Base-by-base conservation (phyloP, 2,113 vertebrate genomes). In the Aramus guarauna region DNA sequence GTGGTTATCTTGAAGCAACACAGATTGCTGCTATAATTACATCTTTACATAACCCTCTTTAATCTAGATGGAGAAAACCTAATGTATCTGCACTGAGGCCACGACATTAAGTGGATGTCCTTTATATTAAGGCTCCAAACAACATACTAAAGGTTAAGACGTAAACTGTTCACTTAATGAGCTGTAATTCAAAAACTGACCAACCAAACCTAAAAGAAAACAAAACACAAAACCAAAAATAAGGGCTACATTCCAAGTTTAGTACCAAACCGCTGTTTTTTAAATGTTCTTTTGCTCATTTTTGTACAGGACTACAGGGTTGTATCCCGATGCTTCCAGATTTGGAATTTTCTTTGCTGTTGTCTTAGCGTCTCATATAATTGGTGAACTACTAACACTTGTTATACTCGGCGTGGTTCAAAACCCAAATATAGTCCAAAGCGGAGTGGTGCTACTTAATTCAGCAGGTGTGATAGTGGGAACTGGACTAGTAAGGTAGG, bases 401-500 rank as follows among this genome's bases (percentile, higher is more conserved):
- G 98, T 98, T 69, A n/a, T 99, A 8, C 97, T 99, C n/a, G 99
- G 99, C 2, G 58, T 99, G 32, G 96, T 99, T 91, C 99, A 99
- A 88, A 98, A 99, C 92, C 98, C 99, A 39, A 98, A 99, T 75
- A 98, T 99, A 93, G 98, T 99, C 90, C 99, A 99, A 96, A 99
- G 98, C 6, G 97, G 98, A 3, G 98, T 99, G 96, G 98, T 99
- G 66, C 97, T 99, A 69, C 98, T 99, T 72, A 99, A 98, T 90
- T 98, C 99, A 32, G 98, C 99, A 48, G 99, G 99, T 29, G 97
- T 99, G 93, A 77, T 99, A 72, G 96, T 98, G 80, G 99, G 99
- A 90, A 99, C 99, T 0, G 99, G 99, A 67, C 98, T 99, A 30
- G 91, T 99, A 63, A 99, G 99, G 99, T 99, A 97, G 97, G 96